Evolutionary conservation across 1,140 invertebrate species (phyloP).

Genomic region (Colletes gigas): DNA sequence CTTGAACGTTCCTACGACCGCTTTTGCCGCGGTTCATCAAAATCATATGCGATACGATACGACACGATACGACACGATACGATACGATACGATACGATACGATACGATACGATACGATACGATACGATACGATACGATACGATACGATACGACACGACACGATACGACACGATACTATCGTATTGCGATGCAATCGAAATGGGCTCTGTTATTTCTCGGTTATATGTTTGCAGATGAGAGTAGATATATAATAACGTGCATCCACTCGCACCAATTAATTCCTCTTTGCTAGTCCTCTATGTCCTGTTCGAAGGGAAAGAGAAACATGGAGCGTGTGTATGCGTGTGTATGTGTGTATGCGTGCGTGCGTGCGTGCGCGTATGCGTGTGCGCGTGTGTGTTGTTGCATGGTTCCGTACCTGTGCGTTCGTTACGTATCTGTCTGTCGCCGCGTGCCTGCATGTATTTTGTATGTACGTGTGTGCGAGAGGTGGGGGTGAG

Average conservation of each 20-base stretch:
- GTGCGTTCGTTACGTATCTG: slow-evolving; percentile 13
- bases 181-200: not conserved
- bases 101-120: not conserved
- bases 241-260: slow-evolving; percentile 23
- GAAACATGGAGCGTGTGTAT: slow-evolving; percentile 1
- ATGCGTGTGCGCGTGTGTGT: slow-evolving; percentile 6
- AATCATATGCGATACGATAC: slow-evolving; percentile 16
- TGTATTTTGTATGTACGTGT: not conserved
- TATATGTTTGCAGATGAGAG: slow-evolving; percentile 10
- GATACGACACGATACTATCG: not conserved
- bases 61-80: slow-evolving; percentile 8
- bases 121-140: not conserved
- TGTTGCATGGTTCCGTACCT: slow-evolving; percentile 34
- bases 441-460: slow-evolving; percentile 3
- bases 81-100: not conserved
- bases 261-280: slow-evolving; percentile 8
- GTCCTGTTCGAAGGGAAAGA: not conserved
- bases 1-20: slow-evolving; percentile 23
- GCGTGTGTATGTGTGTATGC: not conserved
- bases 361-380: slow-evolving; percentile 4
- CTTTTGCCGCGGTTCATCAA: slow-evolving; percentile 10
- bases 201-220: slow-evolving; percentile 7
- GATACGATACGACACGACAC: not conserved
- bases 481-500: slow-evolving; percentile 25
- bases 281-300: slow-evolving; percentile 20